Percentiles rank a stretch among this genome's conserved stretches.
Conservation (phyloP, 2,888 invertebrate species). For the Lapara coniferarum region DNA sequence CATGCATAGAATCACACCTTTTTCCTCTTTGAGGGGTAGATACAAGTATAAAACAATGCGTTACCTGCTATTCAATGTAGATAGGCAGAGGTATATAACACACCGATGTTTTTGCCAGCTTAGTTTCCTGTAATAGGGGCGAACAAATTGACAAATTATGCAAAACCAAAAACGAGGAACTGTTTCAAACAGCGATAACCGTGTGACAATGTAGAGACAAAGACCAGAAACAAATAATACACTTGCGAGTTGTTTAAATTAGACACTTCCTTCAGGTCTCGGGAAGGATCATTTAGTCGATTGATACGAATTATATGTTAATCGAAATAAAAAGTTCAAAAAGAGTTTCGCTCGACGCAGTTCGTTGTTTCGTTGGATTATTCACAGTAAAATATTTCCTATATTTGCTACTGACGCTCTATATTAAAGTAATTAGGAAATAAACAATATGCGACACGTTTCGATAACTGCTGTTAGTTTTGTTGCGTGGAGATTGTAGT, state of each 20-base stretch:
- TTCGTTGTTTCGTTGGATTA: not conserved
- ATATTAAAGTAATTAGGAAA: slow-evolving; percentile 10
- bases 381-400: slow-evolving; percentile 15
- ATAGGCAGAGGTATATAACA: too few relatives aligned
- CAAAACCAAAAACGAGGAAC: too few relatives aligned
- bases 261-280: slow-evolving; percentile 60
- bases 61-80: too few relatives aligned
- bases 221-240: slow-evolving; percentile 51
- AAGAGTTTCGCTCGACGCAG: not conserved
- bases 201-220: slow-evolving; percentile 32
- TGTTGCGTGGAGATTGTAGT: not conserved
- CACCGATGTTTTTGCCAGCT: too few relatives aligned
- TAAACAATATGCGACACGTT: slow-evolving; percentile 3
- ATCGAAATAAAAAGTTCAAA: not conserved
- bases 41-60: too few relatives aligned
- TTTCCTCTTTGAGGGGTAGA: too few relatives aligned
- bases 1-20: too few relatives aligned
- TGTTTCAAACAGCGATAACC: slow-evolving; percentile 30
- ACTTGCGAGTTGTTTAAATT: slow-evolving; percentile 68
- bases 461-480: not conserved
- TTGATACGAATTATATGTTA: not conserved
- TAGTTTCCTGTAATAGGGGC: too few relatives aligned
- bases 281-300: slow-evolving; percentile 17
- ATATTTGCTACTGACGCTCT: slow-evolving; percentile 13
- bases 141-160: too few relatives aligned